Base-by-base conservation (phyloP, 2,888 invertebrate genomes). In the Caenorhabditis sp. region DNA sequence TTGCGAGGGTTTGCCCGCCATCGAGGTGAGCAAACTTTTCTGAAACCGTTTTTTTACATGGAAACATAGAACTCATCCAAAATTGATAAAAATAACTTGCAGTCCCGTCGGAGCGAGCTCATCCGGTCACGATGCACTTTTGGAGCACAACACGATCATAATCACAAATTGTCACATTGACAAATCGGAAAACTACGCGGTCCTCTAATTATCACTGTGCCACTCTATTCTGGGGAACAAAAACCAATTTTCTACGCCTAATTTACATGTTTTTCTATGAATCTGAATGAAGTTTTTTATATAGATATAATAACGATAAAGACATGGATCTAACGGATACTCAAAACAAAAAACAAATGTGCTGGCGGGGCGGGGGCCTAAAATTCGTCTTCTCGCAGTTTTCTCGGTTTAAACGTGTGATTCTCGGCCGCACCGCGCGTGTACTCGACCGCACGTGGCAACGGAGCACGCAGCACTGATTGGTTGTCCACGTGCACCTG, bases 351-450 rank as follows among this genome's bases (percentile, higher is more conserved):
- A 35, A 56, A n/a, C 2, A 37, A 15, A 43, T n/a, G n/a, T 20
- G 26, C 37, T 13, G 17, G 17, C 9, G n/a, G 37, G 13, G 43
- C 22, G 27, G 43, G 9, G 1, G 11, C 11, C 72, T 65, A 88
- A 76, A 66, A 88, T 74, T 88, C 88, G 20, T 83, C 82, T 27
- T 73, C 63, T 17, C 75, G 79, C 17, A 88, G 78, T 53, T 86
- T 83, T 53, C 87, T 58, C 17, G 88, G 88, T 50, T 81, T 80
- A 35, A 61, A 79, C 17, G 70, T 78, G 61, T 88, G 86, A 59
- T 79, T 80, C 52, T 58, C 74, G 26, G 78, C 50, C 20, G 88
- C 80, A 20, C 87, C 88, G 6, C 81, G 77, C 8, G 82, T 79
- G 63, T 77, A 88, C 20, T 78, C 70, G 20, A 78, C 72, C 3